A percentile compares a stretch with the other conserved stretches of the same genome.
Conservation (phyloP, 1,140 invertebrate species). For the Drosophila bipectinata region DNA sequence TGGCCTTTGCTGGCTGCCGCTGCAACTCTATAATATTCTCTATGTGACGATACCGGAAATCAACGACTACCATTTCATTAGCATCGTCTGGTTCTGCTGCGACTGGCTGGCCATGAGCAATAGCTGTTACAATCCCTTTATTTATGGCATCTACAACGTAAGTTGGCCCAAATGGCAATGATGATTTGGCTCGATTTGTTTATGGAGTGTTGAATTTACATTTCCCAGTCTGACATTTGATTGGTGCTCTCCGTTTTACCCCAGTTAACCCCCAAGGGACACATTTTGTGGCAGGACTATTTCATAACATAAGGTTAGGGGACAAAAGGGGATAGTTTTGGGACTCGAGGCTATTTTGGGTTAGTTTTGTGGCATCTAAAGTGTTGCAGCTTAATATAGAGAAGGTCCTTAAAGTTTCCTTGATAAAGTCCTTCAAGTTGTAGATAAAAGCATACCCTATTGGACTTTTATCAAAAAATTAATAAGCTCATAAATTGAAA, state of each 20-base stretch:
- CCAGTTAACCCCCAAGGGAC: slow-evolving; percentile 4
- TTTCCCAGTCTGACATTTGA: slow-evolving; percentile 26
- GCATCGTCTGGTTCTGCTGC: slow-evolving; percentile 91
- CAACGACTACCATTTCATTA: slow-evolving; percentile 91
- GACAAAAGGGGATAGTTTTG: neutral
- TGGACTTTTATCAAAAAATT: neutral
- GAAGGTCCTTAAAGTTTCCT: neutral
- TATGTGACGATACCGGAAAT: slow-evolving; percentile 89
- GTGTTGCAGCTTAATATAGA: neutral
- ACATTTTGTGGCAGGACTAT: slow-evolving; percentile 17
- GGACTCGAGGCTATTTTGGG: slow-evolving; percentile 5
- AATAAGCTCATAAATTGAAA: neutral
- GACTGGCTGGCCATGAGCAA: slow-evolving; percentile 95
- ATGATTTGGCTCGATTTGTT: slow-evolving; percentile 22
- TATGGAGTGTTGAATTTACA: slow-evolving; percentile 28
- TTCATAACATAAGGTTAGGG: slow-evolving; percentile 3
- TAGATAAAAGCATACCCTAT: neutral
- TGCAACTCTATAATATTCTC: slow-evolving; percentile 91
- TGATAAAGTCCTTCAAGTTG: neutral
- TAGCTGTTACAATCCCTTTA: slow-evolving; percentile 94
- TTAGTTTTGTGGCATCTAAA: slow-evolving; percentile 9
- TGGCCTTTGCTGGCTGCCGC: slow-evolving; percentile 91
- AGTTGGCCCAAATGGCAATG: slow-evolving; percentile 83
- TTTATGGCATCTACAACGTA: slow-evolving; percentile 94
- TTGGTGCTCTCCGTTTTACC: slow-evolving; percentile 13